Conservation (phyloP, 2,113 vertebrate genomes). For the Gavialis gangeticus region DNA sequence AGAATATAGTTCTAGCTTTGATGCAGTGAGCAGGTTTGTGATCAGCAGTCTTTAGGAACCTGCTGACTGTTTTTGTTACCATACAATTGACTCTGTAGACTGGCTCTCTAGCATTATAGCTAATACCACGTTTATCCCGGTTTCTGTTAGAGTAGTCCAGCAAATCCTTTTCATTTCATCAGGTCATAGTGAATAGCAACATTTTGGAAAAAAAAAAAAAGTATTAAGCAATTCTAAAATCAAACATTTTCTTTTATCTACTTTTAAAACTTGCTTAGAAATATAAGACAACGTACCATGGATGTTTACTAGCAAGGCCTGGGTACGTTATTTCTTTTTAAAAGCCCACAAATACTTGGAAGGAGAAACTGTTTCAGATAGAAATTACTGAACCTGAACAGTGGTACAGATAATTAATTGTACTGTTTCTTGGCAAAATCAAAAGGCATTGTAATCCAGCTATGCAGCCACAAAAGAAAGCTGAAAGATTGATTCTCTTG, state of each 20-base stretch:
- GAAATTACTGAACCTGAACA: background rate
- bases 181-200: slow-evolving; percentile 23
- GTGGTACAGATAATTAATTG: slow-evolving; percentile 16
- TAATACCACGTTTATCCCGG: slow-evolving; percentile 65
- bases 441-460: background rate
- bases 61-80: slow-evolving; percentile 2
- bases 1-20: background rate
- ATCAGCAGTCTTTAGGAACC: slow-evolving; percentile 37
- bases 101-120: slow-evolving; percentile 54
- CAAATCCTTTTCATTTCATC: slow-evolving; percentile 47
- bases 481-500: background rate
- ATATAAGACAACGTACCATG: slow-evolving; percentile 26
- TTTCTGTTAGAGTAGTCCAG: slow-evolving; percentile 60
- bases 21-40: background rate
- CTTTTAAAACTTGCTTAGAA: background rate
- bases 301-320: slow-evolving; percentile 27
- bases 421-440: background rate
- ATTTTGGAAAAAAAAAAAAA: background rate
- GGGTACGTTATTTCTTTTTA: slow-evolving; percentile 1
- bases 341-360: background rate
- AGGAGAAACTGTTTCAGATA: background rate
- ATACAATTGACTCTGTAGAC: slow-evolving; percentile 21
- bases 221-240: background rate
- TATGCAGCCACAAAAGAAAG: background rate
- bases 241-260: background rate